Conservation (phyloP, 2,888 invertebrate genomes). For the Plebejus argus region DNA sequence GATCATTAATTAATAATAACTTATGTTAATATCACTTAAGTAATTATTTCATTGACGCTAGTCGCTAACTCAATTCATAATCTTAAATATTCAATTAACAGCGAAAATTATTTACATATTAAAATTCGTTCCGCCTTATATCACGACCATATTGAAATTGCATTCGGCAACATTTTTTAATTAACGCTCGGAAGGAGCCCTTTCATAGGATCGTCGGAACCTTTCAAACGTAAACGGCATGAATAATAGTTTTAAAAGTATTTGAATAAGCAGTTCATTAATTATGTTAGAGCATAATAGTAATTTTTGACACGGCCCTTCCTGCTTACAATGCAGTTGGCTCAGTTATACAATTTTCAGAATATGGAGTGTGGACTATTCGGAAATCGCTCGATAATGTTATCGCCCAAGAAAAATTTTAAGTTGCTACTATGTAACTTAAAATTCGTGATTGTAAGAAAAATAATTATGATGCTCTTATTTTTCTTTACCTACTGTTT, state of each 20-base stretch:
- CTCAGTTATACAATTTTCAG: slow-evolving; percentile 70
- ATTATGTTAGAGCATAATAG: slow-evolving; percentile 76
- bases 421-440: neutral
- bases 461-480: no score
- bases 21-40: no score
- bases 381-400: slow-evolving; percentile 41
- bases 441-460: no score
- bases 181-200: slow-evolving; percentile 68
- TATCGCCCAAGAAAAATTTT: slow-evolving; percentile 32
- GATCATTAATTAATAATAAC: neutral
- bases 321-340: slow-evolving; percentile 72
- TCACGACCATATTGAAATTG: slow-evolving; percentile 62
- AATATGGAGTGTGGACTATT: slow-evolving; percentile 51
- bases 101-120: slow-evolving; percentile 38
- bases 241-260: slow-evolving; percentile 81
- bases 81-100: neutral
- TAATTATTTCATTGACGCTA: no score
- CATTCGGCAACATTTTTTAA: slow-evolving; percentile 67
- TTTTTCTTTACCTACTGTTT: no score
- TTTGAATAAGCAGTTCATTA: slow-evolving; percentile 81
- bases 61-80: neutral
- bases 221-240: slow-evolving; percentile 78
- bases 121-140: slow-evolving; percentile 45
- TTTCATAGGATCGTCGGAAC: slow-evolving; percentile 74
- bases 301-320: slow-evolving; percentile 79